Evolutionary conservation across 2,797 vertebrate genomes (phyloP).

Genomic region (Phataginus tetradactyla): DNA sequence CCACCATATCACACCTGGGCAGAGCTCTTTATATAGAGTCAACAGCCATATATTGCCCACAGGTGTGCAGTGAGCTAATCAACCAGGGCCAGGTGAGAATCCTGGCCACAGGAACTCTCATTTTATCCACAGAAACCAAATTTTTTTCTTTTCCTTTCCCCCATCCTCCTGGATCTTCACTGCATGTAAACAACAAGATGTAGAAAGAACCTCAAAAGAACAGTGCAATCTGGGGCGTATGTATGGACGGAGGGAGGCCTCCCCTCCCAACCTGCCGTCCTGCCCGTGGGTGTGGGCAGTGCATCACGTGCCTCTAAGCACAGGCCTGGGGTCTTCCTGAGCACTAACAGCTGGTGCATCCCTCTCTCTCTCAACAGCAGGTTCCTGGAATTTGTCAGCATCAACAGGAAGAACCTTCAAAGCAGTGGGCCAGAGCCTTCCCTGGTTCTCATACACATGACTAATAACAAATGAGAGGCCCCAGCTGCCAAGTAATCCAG

Average conservation of each 20-base stretch:
- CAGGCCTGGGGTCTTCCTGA: neutral
- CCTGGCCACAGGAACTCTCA: no score
- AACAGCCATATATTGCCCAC: no score
- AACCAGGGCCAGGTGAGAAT: no score
- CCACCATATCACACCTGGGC: no score
- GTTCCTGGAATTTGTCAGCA: neutral
- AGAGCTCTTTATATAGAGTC: no score
- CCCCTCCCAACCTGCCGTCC: neutral
- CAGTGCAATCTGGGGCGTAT: accelerated
- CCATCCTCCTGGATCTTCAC: neutral
- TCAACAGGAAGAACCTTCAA: neutral
- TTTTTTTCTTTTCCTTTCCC: neutral
- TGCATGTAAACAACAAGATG: neutral
- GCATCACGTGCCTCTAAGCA: accelerated
- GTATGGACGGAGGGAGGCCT: neutral
- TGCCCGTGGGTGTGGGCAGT: no score
- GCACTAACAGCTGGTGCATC: neutral
- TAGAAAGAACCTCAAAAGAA: neutral
- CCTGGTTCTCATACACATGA: neutral
- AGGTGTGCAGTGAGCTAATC: no score
- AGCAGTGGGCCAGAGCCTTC: neutral
- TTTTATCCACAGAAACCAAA: neutral
- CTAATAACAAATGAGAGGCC: neutral
- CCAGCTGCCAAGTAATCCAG: neutral
- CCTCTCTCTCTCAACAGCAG: neutral